Conservation (phyloP, 2,888 invertebrate species). For the Hesperia comma region DNA sequence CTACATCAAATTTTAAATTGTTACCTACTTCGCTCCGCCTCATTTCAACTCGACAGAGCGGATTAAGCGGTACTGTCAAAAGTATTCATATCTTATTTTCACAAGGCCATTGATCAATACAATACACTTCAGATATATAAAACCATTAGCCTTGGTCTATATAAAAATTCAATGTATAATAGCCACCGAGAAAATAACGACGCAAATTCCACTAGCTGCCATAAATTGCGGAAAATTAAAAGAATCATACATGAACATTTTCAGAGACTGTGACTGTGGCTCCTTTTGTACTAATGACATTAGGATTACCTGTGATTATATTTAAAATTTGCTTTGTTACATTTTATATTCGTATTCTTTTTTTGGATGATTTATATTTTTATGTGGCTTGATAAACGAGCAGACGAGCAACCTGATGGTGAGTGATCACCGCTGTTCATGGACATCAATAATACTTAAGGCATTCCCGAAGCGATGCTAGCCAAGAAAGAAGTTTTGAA, state of each 20-base stretch:
- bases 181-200: conserved; percentile 29
- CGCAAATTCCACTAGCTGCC: conserved; percentile 27
- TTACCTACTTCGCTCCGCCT: too few species aligned
- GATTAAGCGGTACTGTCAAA: too few species aligned
- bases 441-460: too few species aligned
- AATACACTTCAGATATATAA: not conserved
- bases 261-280: conserved; percentile 5
- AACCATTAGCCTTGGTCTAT: not conserved
- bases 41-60: too few species aligned
- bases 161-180: conserved; percentile 14
- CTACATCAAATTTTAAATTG: too few species aligned
- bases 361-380: too few species aligned
- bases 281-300: conserved; percentile 33
- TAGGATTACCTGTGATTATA: conserved; percentile 26
- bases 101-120: not conserved
- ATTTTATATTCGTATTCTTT: not conserved
- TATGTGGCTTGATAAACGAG: too few species aligned
- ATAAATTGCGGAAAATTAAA: conserved; percentile 36
- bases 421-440: too few species aligned
- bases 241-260: conserved; percentile 33
- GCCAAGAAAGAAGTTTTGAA: too few species aligned
- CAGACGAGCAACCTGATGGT: too few species aligned
- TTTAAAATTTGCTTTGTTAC: conserved; percentile 8
- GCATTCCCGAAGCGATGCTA: too few species aligned
- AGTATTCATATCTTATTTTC: too few species aligned